A percentile compares a stretch with the other conserved stretches of the same genome.
Conservation (phyloP, 1,140 invertebrate species). For the Dendroctonus valens region DNA sequence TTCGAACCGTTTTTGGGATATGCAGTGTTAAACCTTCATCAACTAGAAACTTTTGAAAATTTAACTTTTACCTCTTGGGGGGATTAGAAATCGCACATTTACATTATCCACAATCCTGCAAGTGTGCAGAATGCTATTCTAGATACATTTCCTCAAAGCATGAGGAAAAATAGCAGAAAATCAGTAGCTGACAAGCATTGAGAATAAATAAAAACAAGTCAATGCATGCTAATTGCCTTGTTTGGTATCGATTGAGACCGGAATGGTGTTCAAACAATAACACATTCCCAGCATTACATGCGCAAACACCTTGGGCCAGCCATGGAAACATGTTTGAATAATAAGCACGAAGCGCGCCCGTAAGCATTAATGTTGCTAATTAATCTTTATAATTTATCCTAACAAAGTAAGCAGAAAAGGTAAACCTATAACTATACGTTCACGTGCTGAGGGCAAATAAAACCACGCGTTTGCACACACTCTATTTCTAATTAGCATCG, state of each 20-base stretch:
- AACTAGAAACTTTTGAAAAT: too few relatives aligned
- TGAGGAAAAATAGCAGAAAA: too few relatives aligned
- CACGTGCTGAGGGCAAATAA: conserved; percentile 34
- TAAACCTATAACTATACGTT: conserved; percentile 28
- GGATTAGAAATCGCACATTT: too few relatives aligned
- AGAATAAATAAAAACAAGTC: too few relatives aligned
- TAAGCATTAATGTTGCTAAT: conserved; percentile 28
- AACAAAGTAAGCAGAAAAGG: conserved; percentile 28
- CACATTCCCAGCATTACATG: conserved; percentile 10
- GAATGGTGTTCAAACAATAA: conserved; percentile 18
- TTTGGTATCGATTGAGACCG: conserved; percentile 15
- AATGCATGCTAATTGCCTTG: conserved; percentile 5
- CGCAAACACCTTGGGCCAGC: conserved; percentile 15
- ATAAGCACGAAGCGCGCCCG: conserved; percentile 9
- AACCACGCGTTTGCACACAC: conserved; percentile 34
- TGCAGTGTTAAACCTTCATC: too few relatives aligned
- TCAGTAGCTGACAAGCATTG: too few relatives aligned
- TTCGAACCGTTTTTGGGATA: too few relatives aligned
- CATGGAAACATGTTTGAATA: conserved; percentile 17
- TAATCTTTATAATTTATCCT: conserved; percentile 26
- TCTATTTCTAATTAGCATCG: conserved; percentile 32
- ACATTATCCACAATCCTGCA: too few relatives aligned
- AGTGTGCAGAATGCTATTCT: too few relatives aligned
- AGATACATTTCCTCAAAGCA: too few relatives aligned
- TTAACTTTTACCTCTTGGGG: too few relatives aligned